phyloP scores from a whole-genome alignment of 2,797 vertebrate species.

The Selene dorsalis region DNA sequence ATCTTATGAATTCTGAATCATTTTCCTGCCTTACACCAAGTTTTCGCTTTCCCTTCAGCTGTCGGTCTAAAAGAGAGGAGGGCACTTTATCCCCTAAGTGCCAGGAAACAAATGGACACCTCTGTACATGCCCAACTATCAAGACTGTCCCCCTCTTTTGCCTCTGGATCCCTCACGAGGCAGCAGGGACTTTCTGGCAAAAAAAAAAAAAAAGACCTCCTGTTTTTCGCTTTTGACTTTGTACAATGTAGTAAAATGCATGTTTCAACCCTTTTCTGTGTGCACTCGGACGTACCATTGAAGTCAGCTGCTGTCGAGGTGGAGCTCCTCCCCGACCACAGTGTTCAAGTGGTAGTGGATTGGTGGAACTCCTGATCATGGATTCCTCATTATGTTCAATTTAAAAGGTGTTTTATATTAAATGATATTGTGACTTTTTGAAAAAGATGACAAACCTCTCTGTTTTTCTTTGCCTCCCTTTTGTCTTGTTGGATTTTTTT shows the following conservation, averaged over 20 bases:
- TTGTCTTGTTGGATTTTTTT: conserved; percentile 29
- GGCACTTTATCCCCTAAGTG: conserved; percentile 79
- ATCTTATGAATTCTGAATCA: conserved; percentile 76
- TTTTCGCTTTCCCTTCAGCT: conserved; percentile 88
- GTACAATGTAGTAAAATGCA: conserved; percentile 87
- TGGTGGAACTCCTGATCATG: conserved; percentile 67
- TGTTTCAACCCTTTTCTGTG: conserved; percentile 86
- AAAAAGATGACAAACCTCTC: conserved; percentile 76
- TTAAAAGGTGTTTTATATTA: conserved; percentile 89
- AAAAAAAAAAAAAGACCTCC: conserved; percentile 67
- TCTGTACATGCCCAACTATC: conserved; percentile 84
- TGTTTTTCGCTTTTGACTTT: conserved; percentile 78
- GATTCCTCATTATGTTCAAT: conserved; percentile 82
- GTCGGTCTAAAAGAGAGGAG: conserved; percentile 84
- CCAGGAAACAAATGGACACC: conserved; percentile 82
- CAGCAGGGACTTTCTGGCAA: conserved; percentile 73
- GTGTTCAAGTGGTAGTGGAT: conserved; percentile 69
- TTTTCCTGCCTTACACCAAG: conserved; percentile 83
- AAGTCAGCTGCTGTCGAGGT: conserved; percentile 64
- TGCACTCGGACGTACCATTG: conserved; percentile 77
- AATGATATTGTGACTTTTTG: conserved; percentile 88
- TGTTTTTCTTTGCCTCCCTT: conserved; percentile 58
- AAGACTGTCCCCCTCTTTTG: conserved; percentile 78
- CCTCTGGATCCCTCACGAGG: conserved; percentile 73
- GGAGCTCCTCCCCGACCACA: conserved; percentile 59